These are phyloP conservation scores for Chloroclystis v-ata DNA, from an alignment of 2,888 invertebrate species.

Conservation along the genomic window DNA sequence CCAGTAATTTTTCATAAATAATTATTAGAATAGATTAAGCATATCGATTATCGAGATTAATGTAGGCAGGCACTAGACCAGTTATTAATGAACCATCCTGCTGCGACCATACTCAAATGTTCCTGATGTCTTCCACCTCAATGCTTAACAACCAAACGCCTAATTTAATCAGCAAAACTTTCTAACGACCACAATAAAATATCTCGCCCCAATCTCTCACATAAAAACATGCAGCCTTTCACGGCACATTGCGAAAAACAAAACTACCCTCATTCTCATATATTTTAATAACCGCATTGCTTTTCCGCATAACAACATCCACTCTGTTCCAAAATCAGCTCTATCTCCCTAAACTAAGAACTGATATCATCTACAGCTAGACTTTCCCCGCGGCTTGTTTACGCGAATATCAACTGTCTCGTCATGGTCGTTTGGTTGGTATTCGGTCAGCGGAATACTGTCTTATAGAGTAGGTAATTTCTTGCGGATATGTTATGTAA, in stretches of 20 bases:
- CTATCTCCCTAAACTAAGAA: slow-evolving; percentile 5
- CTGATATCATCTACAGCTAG: background rate
- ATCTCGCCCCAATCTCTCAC: slow-evolving; percentile 12
- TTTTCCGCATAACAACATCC: slow-evolving; percentile 12
- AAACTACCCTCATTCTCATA: slow-evolving; percentile 27
- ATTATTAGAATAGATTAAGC: no score
- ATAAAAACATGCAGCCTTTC: slow-evolving; percentile 26
- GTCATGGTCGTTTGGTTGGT: background rate
- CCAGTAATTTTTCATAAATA: no score
- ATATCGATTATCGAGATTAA: no score
- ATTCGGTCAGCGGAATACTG: background rate
- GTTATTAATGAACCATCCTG: no score
- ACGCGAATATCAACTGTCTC: background rate
- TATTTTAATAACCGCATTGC: slow-evolving; percentile 24
- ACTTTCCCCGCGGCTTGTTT: background rate
- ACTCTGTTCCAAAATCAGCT: slow-evolving; percentile 7
- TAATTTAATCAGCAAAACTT: slow-evolving; percentile 18
- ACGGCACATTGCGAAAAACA: slow-evolving; percentile 26
- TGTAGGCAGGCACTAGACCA: no score
- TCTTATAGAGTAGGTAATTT: slow-evolving; percentile 5
- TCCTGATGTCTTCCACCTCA: slow-evolving; percentile 3
- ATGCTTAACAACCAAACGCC: slow-evolving; percentile 16
- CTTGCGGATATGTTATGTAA: slow-evolving; percentile 52
- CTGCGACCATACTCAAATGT: no score
- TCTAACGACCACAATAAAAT: slow-evolving; percentile 18